Percentiles rank a stretch among this genome's conserved stretches.
Conservation (phyloP, 1,140 invertebrate species). For the Pseudomyrmex cubaensis region DNA sequence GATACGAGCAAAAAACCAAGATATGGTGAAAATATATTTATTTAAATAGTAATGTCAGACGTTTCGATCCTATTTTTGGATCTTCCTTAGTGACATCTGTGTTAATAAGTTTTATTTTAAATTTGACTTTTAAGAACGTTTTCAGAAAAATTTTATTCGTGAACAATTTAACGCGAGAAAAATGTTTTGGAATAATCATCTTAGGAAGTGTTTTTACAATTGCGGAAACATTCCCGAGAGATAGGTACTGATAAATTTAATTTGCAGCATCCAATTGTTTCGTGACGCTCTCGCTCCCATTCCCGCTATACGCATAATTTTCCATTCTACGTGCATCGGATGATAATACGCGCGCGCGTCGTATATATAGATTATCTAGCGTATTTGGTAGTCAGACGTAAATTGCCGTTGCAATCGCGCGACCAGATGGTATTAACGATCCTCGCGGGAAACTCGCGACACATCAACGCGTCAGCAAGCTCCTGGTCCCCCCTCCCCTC, state of each 20-base stretch:
- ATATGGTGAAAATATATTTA: too few relatives aligned
- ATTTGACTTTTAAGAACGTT: too few relatives aligned
- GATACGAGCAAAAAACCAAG: too few relatives aligned
- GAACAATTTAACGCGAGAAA: too few relatives aligned
- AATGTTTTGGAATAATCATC: too few relatives aligned
- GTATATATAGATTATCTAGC: constrained; percentile 20
- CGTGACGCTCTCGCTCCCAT: neutral
- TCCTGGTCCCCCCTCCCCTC: neutral
- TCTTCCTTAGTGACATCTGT: too few relatives aligned
- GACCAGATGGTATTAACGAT: constrained; percentile 44
- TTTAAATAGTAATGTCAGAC: too few relatives aligned
- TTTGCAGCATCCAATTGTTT: neutral
- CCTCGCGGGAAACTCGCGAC: constrained; percentile 43
- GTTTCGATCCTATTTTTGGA: too few relatives aligned
- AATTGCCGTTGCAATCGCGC: constrained; percentile 25
- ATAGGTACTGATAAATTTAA: neutral
- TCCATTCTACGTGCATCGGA: neutral
- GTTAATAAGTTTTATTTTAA: too few relatives aligned
- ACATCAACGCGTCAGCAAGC: constrained; percentile 39
- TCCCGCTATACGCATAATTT: neutral
- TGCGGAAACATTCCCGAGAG: too few relatives aligned
- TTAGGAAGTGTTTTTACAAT: too few relatives aligned
- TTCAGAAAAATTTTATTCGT: too few relatives aligned
- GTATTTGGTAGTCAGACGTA: neutral
- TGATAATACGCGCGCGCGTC: neutral